phyloP scores from a whole-genome alignment of 2,797 vertebrate genomes.

The Erethizon dorsatum region DNA sequence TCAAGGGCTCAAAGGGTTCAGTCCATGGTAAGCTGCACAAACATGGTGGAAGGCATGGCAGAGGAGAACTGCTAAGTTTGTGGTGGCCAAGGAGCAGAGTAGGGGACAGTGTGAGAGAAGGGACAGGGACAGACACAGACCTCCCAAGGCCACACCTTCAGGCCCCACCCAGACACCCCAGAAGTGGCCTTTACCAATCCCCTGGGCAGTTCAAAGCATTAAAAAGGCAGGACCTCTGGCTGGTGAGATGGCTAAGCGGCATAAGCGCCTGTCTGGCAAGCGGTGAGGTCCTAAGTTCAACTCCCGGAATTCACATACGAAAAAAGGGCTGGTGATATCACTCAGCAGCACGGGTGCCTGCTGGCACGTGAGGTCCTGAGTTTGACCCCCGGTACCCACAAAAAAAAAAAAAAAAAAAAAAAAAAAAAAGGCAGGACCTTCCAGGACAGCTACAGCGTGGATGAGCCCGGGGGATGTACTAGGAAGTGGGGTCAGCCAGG shows the following conservation, averaged over 20 bases:
- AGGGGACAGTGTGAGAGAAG: background rate
- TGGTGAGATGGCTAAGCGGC: too few relatives aligned
- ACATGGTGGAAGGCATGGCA: background rate
- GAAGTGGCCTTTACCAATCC: background rate
- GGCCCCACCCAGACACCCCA: background rate
- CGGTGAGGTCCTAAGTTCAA: too few relatives aligned
- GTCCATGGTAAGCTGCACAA: background rate
- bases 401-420: background rate
- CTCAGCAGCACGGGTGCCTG: too few relatives aligned
- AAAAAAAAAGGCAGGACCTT: background rate
- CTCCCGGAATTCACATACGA: too few relatives aligned
- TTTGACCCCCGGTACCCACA: too few relatives aligned
- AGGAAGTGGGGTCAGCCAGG: background rate
- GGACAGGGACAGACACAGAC: background rate
- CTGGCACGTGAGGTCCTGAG: too few relatives aligned
- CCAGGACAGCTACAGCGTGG: background rate
- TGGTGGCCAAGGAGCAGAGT: background rate
- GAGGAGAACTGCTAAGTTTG: background rate
- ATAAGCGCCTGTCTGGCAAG: too few relatives aligned
- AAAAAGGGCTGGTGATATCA: too few relatives aligned
- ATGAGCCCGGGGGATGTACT: background rate
- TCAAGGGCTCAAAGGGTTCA: background rate
- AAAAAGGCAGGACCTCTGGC: background rate
- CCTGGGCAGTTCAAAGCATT: background rate
- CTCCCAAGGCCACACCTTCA: background rate